Conservation (phyloP, 1,140 invertebrate species). For the Diachasma alloeum region DNA sequence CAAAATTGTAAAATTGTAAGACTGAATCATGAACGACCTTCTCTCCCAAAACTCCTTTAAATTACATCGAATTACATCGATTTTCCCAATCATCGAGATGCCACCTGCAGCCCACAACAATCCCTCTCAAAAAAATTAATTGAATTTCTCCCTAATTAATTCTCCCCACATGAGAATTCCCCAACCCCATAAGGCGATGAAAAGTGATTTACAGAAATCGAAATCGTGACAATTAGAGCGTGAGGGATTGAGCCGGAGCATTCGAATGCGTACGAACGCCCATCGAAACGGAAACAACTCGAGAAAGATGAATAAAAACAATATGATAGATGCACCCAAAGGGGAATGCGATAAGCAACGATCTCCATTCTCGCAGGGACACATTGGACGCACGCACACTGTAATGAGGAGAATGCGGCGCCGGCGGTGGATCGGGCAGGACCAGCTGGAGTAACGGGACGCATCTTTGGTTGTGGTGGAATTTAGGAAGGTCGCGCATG, state of each 20-base stretch:
- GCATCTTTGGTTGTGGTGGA: constrained; percentile 34
- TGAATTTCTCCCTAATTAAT: too few species aligned
- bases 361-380: neutral
- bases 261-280: neutral
- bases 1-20: too few species aligned
- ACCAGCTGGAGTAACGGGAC: constrained; percentile 49
- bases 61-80: too few species aligned
- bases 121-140: too few species aligned
- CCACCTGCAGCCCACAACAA: too few species aligned
- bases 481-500: constrained; percentile 45
- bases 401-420: neutral
- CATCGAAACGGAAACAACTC: neutral
- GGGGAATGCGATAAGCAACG: neutral
- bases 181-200: neutral
- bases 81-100: too few species aligned
- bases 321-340: neutral
- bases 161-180: neutral
- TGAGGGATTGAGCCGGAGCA: neutral
- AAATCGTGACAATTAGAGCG: neutral
- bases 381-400: neutral
- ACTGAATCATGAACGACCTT: too few species aligned
- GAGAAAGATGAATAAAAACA: neutral
- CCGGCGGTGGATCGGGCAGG: neutral
- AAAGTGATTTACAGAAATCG: constrained; percentile 4
- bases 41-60: too few species aligned